phyloP scores from a whole-genome alignment of 2,113 vertebrate genomes.

The Canis aureus region DNA sequence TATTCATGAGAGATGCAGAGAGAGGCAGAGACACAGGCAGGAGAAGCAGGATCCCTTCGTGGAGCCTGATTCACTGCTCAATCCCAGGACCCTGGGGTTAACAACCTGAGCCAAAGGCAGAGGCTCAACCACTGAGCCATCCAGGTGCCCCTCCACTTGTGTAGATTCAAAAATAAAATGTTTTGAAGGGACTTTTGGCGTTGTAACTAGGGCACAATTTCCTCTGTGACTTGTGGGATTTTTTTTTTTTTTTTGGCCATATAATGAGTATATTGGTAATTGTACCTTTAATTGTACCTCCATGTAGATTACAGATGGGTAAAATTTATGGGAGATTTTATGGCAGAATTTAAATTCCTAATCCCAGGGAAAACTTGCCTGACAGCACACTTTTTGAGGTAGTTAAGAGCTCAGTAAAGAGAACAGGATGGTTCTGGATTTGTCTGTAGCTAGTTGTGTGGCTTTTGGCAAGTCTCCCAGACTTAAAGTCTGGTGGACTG shows the following conservation, averaged over 20 bases:
- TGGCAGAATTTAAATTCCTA: background rate
- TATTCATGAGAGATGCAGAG: no score
- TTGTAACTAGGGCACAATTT: background rate
- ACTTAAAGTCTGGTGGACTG: background rate
- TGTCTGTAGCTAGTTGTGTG: background rate
- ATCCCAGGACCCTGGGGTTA: no score
- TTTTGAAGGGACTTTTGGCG: background rate
- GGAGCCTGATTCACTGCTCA: no score
- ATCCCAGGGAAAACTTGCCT: background rate
- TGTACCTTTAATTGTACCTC: background rate
- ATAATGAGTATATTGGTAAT: background rate
- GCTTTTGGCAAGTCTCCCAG: background rate
- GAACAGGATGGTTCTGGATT: background rate
- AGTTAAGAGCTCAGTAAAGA: background rate
- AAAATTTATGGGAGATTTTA: background rate
- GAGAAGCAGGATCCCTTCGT: no score
- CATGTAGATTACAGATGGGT: background rate
- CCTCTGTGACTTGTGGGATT: background rate
- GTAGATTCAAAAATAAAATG: conserved; percentile 13
- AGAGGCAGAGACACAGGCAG: no score
- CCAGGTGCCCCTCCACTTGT: background rate
- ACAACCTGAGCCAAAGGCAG: no score
- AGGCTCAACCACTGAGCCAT: no score
- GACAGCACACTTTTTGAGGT: background rate
- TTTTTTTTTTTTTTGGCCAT: background rate